Evolutionary conservation across 1,140 invertebrate genomes (phyloP), one percentile per base, ranked within the genome.

Genomic region (Hypothenemus hampei): DNA sequence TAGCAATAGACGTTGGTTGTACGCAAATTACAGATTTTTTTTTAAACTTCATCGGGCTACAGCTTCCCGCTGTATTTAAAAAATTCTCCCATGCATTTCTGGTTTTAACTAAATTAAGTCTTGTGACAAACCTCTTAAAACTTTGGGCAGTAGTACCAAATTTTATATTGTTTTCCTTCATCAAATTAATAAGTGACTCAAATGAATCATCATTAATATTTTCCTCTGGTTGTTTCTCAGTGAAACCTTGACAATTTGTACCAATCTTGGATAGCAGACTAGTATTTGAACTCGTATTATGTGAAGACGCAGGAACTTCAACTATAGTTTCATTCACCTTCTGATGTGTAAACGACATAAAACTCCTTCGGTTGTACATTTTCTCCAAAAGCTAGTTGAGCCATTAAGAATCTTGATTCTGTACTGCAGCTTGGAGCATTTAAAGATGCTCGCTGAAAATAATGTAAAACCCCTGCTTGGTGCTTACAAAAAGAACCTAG

Each of bases 341-440:
- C n/a, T n/a, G n/a, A n/a, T n/a, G n/a, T n/a, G n/a, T n/a, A n/a
- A n/a, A n/a, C n/a, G n/a, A 22, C 16, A 21, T 52, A 43, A 44
- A 52, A 44, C 20, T 18, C 15, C 20, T 21, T 18, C 20, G 50
- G 24, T 23, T 36, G 24, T 11, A 46, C 26, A 35, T 54, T 54
- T 22, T 54, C 40, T 19, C 51, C 51, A 33, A 54, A 54, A 19
- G 51, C 40, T 18, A 54, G 23, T 46, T 45, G 6, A 33, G 51
- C 40, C 29, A 45, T 45, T 24, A 20, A 20, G 23, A 13, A 37
- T 29, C 51, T 39, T 35, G 13, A 19, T 54, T 54, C 51, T n/a
- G 43, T 20, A 20, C 6, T 41, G 6, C 21, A 21, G 18, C 7
- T 20, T 19, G 20, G 40, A 18, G 36, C 35, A 40, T 50, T 50